phyloP scores from a whole-genome alignment of 1,140 invertebrate genomes.

The Battus philenor region DNA sequence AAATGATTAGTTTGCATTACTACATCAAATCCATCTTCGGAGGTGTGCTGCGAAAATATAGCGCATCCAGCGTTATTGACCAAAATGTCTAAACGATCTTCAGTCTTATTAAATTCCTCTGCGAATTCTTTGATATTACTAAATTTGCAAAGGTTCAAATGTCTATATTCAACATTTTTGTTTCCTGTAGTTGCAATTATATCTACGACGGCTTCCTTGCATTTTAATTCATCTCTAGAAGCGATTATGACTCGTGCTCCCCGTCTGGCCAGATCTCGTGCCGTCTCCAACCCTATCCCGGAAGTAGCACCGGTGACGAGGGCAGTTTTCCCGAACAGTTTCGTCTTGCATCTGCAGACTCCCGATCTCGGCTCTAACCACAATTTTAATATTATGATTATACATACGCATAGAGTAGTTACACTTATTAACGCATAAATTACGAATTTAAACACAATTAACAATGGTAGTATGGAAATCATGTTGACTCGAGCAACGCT shows the following conservation, averaged over 20 bases:
- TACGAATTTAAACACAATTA: not conserved
- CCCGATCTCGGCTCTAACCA: slow-evolving; percentile 26
- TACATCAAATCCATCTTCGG: slow-evolving; percentile 78
- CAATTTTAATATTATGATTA: slow-evolving; percentile 17
- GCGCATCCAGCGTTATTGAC: slow-evolving; percentile 83
- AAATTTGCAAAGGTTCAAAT: slow-evolving; percentile 46
- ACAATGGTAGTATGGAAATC: not conserved
- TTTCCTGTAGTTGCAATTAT: slow-evolving; percentile 43
- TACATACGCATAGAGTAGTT: not conserved
- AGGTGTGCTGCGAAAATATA: slow-evolving; percentile 38
- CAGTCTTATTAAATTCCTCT: slow-evolving; percentile 48
- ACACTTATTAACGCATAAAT: not conserved
- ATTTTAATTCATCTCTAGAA: slow-evolving; percentile 78
- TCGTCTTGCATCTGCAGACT: slow-evolving; percentile 30
- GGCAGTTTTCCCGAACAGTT: slow-evolving; percentile 79
- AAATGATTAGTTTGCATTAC: slow-evolving; percentile 81
- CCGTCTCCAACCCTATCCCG: slow-evolving; percentile 84
- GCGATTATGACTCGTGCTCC: slow-evolving; percentile 82
- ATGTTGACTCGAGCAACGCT: too few species aligned
- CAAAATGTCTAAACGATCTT: slow-evolving; percentile 78
- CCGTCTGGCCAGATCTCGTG: slow-evolving; percentile 78
- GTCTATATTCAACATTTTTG: slow-evolving; percentile 34
- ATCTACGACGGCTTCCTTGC: slow-evolving; percentile 56
- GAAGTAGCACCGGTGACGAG: slow-evolving; percentile 88
- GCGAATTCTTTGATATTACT: slow-evolving; percentile 41